phyloP scores from a whole-genome alignment of 2,113 vertebrate species.

The Strigops habroptila region DNA sequence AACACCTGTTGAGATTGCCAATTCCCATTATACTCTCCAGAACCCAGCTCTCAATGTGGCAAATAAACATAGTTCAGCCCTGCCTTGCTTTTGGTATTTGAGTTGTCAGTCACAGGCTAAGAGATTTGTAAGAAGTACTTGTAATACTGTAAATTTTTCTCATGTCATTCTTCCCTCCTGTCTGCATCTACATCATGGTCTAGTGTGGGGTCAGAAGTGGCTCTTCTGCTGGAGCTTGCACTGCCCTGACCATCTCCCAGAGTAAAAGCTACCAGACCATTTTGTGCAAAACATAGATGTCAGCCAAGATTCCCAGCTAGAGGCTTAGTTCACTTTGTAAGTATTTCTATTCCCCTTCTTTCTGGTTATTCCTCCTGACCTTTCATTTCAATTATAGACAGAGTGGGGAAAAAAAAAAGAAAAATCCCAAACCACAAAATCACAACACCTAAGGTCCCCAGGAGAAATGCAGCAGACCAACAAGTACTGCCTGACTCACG shows the following conservation, averaged over 20 bases:
- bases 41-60: neutral
- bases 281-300: neutral
- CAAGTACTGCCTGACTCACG: neutral
- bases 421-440: neutral
- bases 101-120: neutral
- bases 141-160: neutral
- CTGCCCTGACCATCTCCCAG: neutral
- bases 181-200: neutral
- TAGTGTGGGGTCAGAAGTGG: neutral
- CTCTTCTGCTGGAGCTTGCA: neutral
- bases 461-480: neutral
- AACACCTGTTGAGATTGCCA: neutral
- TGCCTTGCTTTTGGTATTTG: neutral
- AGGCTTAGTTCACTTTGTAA: neutral
- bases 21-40: neutral
- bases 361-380: neutral
- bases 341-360: neutral
- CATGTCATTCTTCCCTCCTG: neutral
- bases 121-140: neutral
- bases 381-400: neutral
- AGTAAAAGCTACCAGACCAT: neutral
- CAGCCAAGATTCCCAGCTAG: neutral
- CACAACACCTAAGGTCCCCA: neutral
- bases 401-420: rapidly evolving
- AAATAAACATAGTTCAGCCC: neutral